phyloP scores from a whole-genome alignment of 2,113 vertebrate genomes.

The Hydrochoerus hydrochaeris region DNA sequence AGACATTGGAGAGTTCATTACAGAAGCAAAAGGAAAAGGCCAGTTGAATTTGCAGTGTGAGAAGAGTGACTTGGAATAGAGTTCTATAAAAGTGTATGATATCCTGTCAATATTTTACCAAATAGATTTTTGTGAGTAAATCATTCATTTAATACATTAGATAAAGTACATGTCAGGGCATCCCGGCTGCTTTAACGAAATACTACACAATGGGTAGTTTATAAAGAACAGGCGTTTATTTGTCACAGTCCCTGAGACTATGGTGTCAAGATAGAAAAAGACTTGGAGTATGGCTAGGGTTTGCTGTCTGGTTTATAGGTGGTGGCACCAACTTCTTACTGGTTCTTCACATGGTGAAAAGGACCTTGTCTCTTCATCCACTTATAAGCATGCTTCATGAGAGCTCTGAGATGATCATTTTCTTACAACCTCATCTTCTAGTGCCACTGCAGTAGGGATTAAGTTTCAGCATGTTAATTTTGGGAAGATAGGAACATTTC shows the following conservation, averaged over 20 bases:
- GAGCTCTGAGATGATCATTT: neutral
- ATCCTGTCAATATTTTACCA: neutral
- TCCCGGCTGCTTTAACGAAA: neutral
- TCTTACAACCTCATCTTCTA: too few species aligned
- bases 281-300: neutral
- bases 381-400: neutral
- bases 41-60: neutral
- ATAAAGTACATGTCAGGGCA: neutral
- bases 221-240: neutral
- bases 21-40: neutral
- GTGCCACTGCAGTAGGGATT: neutral
- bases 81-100: neutral
- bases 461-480: neutral
- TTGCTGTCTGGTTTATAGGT: neutral
- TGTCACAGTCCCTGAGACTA: neutral
- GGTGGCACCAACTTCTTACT: neutral
- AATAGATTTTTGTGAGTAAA: neutral
- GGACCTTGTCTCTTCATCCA: neutral
- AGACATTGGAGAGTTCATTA: neutral
- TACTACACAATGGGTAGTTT: neutral
- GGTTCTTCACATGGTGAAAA: neutral
- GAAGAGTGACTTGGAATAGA: neutral
- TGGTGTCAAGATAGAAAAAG: neutral
- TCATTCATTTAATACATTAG: neutral
- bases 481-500: neutral